Base-by-base conservation (phyloP, 2,113 vertebrate species). In the Acrocephalus arundinaceus region DNA sequence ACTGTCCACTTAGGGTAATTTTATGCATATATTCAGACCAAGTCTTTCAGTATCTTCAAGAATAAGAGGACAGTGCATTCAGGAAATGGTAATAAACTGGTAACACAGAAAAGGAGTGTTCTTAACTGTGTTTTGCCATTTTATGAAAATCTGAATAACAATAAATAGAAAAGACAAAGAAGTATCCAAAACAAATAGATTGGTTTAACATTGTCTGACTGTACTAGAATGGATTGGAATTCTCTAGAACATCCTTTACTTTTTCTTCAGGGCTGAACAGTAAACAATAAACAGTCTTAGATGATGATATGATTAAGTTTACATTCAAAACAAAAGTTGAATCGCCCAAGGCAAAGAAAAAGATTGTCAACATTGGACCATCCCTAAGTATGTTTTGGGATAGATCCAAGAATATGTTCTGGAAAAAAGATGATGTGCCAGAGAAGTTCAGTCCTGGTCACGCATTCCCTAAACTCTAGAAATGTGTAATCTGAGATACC, bases 371-470 rank as follows among this genome's bases (percentile, higher is more conserved):
- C 16, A 55, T 11, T 52, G 46, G 70, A 78, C 90, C 80, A 83
- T 94, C 84, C 48, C 63, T 68, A 75, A 85, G 43, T 78, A 59
- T 89, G 30, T 89, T 67, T 66, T 97, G 94, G 85, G 45, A 93
- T 37, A 95, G 81, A 66, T 95, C 93, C 94, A 97, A 95, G 94
- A 73, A 92, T 21, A 84, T 8, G 66, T 95, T 97, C 92, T 95
- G 91, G 79, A 96, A 97, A 86, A 93, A 89, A 79, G 74, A 62
- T 84, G 71, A 84, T 90, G 45, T 72, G n/a, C 48, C 93, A 89
- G 85, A 89, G 78, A 95, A 94, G 71, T 87, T 97, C 83, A 84
- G 43, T 86, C 39, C 46, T 94, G 66, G 80, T 79, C 88, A 90
- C 61, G 39, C 89, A 94, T 79, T 96, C 82, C 71, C 68, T 95